phyloP scores from a whole-genome alignment of 2,113 vertebrate genomes.

The Peromyscus californicus region DNA sequence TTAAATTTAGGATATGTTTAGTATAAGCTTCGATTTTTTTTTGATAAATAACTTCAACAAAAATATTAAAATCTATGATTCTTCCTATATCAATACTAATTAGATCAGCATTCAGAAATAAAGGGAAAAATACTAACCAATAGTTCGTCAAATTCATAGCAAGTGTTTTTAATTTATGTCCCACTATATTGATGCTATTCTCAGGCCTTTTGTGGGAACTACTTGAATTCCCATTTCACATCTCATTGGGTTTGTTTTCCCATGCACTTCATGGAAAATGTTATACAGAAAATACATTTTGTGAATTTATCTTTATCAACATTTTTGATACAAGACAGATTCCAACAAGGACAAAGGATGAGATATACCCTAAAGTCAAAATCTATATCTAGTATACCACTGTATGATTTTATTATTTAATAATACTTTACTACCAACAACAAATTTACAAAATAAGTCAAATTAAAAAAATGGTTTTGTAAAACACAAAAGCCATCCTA shows the following conservation, averaged over 20 bases:
- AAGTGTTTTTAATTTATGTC: slow-evolving; percentile 26
- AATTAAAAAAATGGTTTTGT: slow-evolving; percentile 25
- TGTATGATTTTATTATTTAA: slow-evolving; percentile 15
- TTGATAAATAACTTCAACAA: background rate
- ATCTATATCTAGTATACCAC: background rate
- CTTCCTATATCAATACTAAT: background rate
- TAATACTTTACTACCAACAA: background rate
- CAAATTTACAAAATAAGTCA: slow-evolving; percentile 23
- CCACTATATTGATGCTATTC: background rate
- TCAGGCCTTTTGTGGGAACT: background rate
- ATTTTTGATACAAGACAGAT: slow-evolving; percentile 29
- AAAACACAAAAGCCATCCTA: slow-evolving; percentile 24
- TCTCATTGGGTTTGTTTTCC: background rate
- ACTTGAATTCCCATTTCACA: slow-evolving; percentile 6
- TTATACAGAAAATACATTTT: background rate
- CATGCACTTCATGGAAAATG: background rate
- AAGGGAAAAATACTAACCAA: background rate
- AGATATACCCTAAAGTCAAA: background rate
- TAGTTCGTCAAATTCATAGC: background rate
- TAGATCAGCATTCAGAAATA: slow-evolving; percentile 10
- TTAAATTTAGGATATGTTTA: slow-evolving; percentile 26
- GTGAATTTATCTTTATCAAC: background rate
- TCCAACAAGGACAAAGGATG: slow-evolving; percentile 2
- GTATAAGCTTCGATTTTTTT: background rate
- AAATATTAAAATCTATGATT: slow-evolving; percentile 2